Evolutionary conservation across 2,888 invertebrate genomes (phyloP), one percentile per base, ranked within the genome.

Genomic region (Parelbella ahira): DNA sequence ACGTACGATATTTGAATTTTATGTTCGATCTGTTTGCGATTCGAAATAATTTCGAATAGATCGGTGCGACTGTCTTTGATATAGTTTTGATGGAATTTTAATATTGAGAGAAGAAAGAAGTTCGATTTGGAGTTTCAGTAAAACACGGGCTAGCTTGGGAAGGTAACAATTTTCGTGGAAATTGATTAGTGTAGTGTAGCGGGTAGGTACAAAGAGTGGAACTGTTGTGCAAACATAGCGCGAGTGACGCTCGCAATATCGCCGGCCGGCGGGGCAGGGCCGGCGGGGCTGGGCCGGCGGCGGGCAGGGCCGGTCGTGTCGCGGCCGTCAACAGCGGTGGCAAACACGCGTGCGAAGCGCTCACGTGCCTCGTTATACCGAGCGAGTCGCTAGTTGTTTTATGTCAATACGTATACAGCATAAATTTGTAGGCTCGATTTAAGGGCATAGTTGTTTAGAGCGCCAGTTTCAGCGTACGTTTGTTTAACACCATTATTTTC

Each of bases 291-390:
- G 76, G n/a, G n/a, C n/a, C 59, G 63, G 20, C 29, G 63, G 61
- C 58, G 73, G 58, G 55, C 23, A 55, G 28, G 37, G 25, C 25
- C 6, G 15, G 37, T 15, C 29, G 32, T 24, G 34, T 13, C 34
- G 11, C 18, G 21, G 34, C 21, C 34, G 76, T 78, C 79, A 78
- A 78, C 74, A 79, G 54, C 56, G 60, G 29, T 41, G 46, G 63
- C 63, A 77, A 77, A 78, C 69, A 77, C 51, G 66, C 74, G 69
- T 77, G 76, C 63, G 71, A 74, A 68, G 54, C 52, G 56, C 52
- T 68, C 73, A 70, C 67, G 66, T 75, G 73, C 51, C 54, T 48
- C 50, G 47, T 50, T 30, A 29, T 13, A 18, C 49, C 45, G 50
- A 54, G 53, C 53, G n/a, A n/a, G n/a, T n/a, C n/a, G n/a, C 59